A percentile compares a stretch with the other conserved stretches of the same genome.
These are phyloP conservation scores for Cynopterus sphinx DNA, from an alignment of 2,797 vertebrate genomes.

Conservation along the genomic window DNA sequence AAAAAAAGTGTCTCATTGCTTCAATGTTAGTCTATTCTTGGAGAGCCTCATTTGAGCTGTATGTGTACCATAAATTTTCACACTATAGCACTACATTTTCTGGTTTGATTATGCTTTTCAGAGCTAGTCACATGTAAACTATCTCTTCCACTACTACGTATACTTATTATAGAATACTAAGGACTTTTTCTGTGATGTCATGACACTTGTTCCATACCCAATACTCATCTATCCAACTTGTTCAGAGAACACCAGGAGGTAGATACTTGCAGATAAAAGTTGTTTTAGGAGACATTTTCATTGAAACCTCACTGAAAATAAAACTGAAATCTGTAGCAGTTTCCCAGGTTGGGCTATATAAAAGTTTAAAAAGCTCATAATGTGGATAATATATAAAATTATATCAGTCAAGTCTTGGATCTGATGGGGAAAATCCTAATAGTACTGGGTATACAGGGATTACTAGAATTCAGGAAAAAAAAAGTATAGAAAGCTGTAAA, in stretches of 20 bases:
- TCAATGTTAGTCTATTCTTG: background rate
- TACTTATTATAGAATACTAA: background rate
- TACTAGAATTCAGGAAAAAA: background rate
- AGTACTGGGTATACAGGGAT: rapidly evolving
- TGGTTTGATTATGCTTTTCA: background rate
- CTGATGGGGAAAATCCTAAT: background rate
- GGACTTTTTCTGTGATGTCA: background rate
- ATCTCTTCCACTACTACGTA: background rate
- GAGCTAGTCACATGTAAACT: background rate
- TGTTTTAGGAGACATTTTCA: background rate
- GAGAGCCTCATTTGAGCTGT: background rate
- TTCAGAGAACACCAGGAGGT: background rate
- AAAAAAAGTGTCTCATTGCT: background rate
- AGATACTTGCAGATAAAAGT: background rate
- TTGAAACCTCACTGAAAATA: background rate
- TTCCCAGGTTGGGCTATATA: background rate
- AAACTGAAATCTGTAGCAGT: background rate
- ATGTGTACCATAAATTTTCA: background rate
- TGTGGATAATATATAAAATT: background rate
- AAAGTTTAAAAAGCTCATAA: background rate
- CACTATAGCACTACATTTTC: background rate
- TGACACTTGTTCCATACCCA: background rate
- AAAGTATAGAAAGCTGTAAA: background rate
- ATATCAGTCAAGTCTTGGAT: background rate
- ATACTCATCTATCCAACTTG: background rate